These are phyloP conservation scores for Oostethus manadensis DNA, from an alignment of 2,113 vertebrate genomes.

Conservation along the genomic window DNA sequence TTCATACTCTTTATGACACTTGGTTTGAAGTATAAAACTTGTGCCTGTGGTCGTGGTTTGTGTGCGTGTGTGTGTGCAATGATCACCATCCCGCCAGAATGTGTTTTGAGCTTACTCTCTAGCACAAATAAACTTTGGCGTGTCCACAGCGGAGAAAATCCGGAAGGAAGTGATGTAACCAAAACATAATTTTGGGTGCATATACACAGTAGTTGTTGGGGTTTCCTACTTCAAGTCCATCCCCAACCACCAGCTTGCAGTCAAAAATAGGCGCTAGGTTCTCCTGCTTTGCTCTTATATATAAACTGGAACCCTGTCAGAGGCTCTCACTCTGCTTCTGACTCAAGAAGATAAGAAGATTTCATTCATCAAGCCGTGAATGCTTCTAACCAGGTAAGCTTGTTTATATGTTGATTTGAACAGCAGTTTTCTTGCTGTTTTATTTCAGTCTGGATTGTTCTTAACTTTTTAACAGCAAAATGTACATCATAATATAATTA, in stretches of 20 bases:
- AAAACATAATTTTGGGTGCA: slow-evolving; percentile 14
- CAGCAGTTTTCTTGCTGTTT: neutral
- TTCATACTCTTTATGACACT: neutral
- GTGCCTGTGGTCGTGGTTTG: neutral
- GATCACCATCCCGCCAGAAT: slow-evolving; percentile 20
- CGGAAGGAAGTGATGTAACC: slow-evolving; percentile 67
- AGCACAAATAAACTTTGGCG: slow-evolving; percentile 48
- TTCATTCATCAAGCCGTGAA: slow-evolving; percentile 4
- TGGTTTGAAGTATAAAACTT: slow-evolving; percentile 2
- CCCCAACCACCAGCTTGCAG: slow-evolving; percentile 19
- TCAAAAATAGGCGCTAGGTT: slow-evolving; percentile 16
- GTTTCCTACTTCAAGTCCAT: slow-evolving; percentile 41
- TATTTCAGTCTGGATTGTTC: neutral
- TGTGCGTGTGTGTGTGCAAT: slow-evolving; percentile 16
- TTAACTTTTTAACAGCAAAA: neutral
- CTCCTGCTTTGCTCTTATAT: slow-evolving; percentile 15
- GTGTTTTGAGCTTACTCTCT: slow-evolving; percentile 35
- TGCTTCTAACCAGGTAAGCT: neutral
- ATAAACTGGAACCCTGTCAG: slow-evolving; percentile 7
- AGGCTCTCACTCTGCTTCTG: slow-evolving; percentile 13
- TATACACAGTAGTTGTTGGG: slow-evolving; percentile 47
- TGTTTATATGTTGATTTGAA: neutral
- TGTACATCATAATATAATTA: neutral
- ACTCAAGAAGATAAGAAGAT: slow-evolving; percentile 10
- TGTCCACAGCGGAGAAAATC: slow-evolving; percentile 27